Evolutionary conservation across 2,113 vertebrate genomes (phyloP), one percentile per base, ranked within the genome.

Genomic region (Thalassoma bifasciatum): DNA sequence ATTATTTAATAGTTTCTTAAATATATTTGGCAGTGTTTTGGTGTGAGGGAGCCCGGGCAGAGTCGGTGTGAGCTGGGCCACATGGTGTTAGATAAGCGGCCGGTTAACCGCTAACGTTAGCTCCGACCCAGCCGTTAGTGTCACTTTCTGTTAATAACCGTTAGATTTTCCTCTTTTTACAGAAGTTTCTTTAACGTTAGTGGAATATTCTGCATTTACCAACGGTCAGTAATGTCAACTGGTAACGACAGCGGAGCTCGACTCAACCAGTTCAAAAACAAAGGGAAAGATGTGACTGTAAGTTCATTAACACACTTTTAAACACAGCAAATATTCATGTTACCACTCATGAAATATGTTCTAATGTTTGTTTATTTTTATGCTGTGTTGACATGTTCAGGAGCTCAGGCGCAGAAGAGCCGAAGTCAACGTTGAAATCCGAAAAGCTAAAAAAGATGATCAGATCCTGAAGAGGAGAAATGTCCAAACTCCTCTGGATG

Each of bases 361-460:
- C 3, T 21, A 11, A 23, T 1, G 4, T 1, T 13, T 1, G 46
- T n/a, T 6, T 26, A 5, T 22, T 0, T 23, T 26, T 46, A 10
- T 16, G 5, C 58, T 23, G 3, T 26, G 1, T 40, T 16, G 22
- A 9, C 30, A n/a, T 50, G 2, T 75, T 0, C 14, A 98, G 97
- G 96, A 98, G 88, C 93, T 96, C 64, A 92, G 97, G 59, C 93
- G 96, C 5, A 91, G 95, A 10, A 89, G 97, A 50, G 92, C 96
- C 62, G 97, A 98, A 88, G 95, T 96, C 38, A 97, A 94, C 9
- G 95, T 97, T 40, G 97, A 98, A 66, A 90, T 98, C 37, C 92
- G 97, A 12, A 99, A 96, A 89, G 96, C 96, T 0, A 98, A 96
- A 88, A 99, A 96, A 78, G 96, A 99, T 65, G 96, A 98, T 6